Base-by-base conservation (phyloP, 2,113 vertebrate genomes). In the Petrocephalus zakoni region DNA sequence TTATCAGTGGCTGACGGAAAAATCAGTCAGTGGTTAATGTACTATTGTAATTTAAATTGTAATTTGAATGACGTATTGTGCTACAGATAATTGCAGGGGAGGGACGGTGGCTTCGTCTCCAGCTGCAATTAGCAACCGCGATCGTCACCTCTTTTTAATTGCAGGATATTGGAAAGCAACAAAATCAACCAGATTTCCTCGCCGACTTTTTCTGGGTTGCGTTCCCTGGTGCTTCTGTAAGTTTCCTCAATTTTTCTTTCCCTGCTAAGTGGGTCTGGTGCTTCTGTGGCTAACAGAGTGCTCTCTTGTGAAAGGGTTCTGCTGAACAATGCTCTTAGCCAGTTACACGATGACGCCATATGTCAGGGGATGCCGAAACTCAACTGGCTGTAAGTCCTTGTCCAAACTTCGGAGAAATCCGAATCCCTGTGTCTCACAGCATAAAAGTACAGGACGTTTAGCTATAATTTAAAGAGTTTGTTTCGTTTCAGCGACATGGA, bases 151-250 rank as follows among this genome's bases (percentile, higher is more conserved):
- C 81, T 91, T 87, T 21, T 37, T 42, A 87, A 92, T 94, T 93
- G 34, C 90, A 99, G 98, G 91, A 96, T 99, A 92, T 95, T 99
- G 90, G 97, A 99, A 95, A 97, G 98, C 92, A 99, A 99, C 93
- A 96, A 94, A 88, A 96, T 99, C 92, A 96, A 92, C 92, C 95
- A 95, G 82, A 95, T 99, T 88, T 97, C 96, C n/a, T 94, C 97
- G 34, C 91, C 94, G 91, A 97, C 96, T 22, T 99, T 99, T 93
- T 96, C 97, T 7, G 98, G 98, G 88, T 94, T 99, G 84, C 96
- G 95, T 93, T 99, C 97, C 1, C 96, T 99, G 52, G 96, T 99
- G 91, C 94, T 99, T 86, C 92, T 99, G 98, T 99, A 95, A 98
- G 97, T 97, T 93, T 86, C 46, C 13, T 10, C 6, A 64, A 51